Evolutionary conservation across 2,113 vertebrate genomes (phyloP).

Genomic region (Percina caprodes): DNA sequence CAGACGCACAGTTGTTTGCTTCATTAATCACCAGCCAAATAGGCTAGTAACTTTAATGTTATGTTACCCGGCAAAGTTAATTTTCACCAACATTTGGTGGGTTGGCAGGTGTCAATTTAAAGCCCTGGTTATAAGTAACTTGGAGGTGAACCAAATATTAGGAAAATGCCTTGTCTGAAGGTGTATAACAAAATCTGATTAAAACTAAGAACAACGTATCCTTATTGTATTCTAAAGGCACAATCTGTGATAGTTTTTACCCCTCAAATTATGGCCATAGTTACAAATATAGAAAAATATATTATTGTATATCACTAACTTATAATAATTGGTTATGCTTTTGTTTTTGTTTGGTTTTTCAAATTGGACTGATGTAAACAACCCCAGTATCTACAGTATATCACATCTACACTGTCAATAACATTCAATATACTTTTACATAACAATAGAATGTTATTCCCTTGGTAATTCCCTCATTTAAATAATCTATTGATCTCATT

Average conservation of each 20-base stretch:
- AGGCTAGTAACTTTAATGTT: no score
- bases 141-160: not conserved
- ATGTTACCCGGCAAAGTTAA: no score
- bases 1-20: no score
- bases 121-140: not conserved
- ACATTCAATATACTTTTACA: not conserved
- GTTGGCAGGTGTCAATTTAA: no score
- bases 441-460: not conserved
- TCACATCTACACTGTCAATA: not conserved
- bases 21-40: no score
- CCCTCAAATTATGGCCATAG: not conserved
- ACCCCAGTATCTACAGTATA: not conserved
- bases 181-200: not conserved
- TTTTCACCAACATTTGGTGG: no score
- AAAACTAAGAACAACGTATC: not conserved
- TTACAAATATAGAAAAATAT: not conserved
- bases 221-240: not conserved
- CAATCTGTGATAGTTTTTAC: not conserved
- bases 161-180: not conserved
- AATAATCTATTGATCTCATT: conserved; percentile 50
- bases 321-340: not conserved
- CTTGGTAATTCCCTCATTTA: conserved; percentile 21
- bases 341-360: not conserved
- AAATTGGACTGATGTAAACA: not conserved
- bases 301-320: not conserved